Conservation (phyloP, 2,113 vertebrate species). For the Mungos mungo region DNA sequence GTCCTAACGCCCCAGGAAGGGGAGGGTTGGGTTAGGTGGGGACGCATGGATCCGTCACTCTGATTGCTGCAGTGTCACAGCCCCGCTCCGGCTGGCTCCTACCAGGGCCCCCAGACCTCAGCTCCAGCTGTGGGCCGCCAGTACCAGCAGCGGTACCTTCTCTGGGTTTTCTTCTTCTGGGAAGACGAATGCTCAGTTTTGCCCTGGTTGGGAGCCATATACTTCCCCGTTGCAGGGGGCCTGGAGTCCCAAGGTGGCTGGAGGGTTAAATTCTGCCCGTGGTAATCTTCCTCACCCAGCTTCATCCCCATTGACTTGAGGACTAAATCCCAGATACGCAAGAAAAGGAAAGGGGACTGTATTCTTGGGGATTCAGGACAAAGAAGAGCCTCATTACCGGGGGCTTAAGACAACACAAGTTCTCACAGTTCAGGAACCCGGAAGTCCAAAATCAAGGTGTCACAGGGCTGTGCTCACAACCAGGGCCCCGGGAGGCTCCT, state of each 20-base stretch:
- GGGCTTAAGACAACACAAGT: too few relatives aligned
- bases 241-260: neutral
- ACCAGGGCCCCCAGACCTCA: neutral
- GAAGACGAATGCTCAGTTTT: neutral
- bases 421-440: neutral
- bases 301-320: neutral
- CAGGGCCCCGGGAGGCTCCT: too few relatives aligned
- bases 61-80: neutral
- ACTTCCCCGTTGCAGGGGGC: neutral
- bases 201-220: neutral
- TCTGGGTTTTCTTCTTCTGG: neutral
- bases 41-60: neutral
- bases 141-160: neutral
- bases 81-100: neutral
- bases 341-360: neutral
- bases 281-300: neutral
- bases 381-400: neutral
- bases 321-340: neutral
- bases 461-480: neutral
- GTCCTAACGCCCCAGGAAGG: neutral
- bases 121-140: neutral
- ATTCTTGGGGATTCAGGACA: neutral
- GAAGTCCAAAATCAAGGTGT: neutral
- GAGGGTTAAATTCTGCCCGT: rapidly evolving
- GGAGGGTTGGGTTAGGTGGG: neutral